Base-by-base conservation (phyloP, 2,888 invertebrate genomes). In the Gasteruption jaculator region DNA sequence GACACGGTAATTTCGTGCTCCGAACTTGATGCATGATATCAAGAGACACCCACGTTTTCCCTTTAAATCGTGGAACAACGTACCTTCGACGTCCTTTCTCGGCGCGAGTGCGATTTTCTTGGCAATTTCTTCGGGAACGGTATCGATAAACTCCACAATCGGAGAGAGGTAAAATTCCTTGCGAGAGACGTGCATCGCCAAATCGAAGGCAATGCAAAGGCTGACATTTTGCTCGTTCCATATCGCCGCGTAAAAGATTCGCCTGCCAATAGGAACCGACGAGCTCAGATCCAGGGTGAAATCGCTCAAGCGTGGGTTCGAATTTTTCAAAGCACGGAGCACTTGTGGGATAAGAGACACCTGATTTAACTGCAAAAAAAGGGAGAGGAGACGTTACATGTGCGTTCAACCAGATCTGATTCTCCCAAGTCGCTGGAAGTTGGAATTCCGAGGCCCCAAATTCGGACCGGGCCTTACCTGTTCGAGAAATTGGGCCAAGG, bases 401-500 rank as follows among this genome's bases (percentile, higher is more conserved):
- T n/a, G n/a, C 15, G 12, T 20, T 16, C 5, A 25, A 22, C 26
- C n/a, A n/a, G n/a, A n/a, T n/a, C n/a, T n/a, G n/a, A n/a, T n/a
- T n/a, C n/a, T n/a, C n/a, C n/a, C n/a, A n/a, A n/a, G n/a, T n/a
- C n/a, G n/a, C n/a, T n/a, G n/a, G n/a, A n/a, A n/a, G n/a, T n/a
- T n/a, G n/a, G n/a, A n/a, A n/a, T n/a, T n/a, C n/a, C n/a, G n/a
- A n/a, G n/a, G n/a, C n/a, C n/a, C n/a, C n/a, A n/a, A n/a, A n/a
- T n/a, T n/a, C n/a, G n/a, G n/a, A n/a, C n/a, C n/a, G n/a, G n/a
- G n/a, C n/a, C 5, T 3, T 71, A 91, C 91, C 79, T 91, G 89
- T 73, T 91, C 90, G 49, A 91, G 76, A 58, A 91, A 85, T 73
- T 91, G 90, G 37, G 90, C 87, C 14, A 91, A 77, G 5, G 91